Conservation (phyloP, 2,888 invertebrate species). For the Meloe dianella region DNA sequence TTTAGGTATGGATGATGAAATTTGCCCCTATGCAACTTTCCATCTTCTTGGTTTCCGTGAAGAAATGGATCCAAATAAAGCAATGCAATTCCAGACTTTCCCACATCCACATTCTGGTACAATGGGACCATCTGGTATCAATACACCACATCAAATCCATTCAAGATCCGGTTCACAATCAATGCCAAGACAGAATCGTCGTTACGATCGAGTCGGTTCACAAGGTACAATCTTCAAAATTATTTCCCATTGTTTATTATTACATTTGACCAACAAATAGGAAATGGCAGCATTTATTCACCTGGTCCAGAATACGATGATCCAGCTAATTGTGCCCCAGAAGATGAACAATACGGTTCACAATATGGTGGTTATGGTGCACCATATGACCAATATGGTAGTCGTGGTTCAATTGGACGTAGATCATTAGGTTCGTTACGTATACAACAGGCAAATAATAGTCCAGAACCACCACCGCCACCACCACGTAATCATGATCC, state of each 20-base stretch:
- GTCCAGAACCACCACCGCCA: slow-evolving; percentile 72
- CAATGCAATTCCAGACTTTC: slow-evolving; percentile 88
- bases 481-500: slow-evolving; percentile 84
- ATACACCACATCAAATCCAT: slow-evolving; percentile 71
- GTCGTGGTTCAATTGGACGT: slow-evolving; percentile 79
- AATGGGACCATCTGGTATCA: slow-evolving; percentile 78
- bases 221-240: slow-evolving; percentile 49
- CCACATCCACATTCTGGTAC: slow-evolving; percentile 86
- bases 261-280: too few relatives aligned
- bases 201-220: slow-evolving; percentile 59
- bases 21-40: slow-evolving; percentile 97
- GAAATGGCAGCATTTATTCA: slow-evolving; percentile 81
- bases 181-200: slow-evolving; percentile 69
- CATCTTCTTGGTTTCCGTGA: slow-evolving; percentile 93
- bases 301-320: slow-evolving; percentile 91
- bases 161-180: slow-evolving; percentile 89
- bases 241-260: background rate
- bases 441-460: slow-evolving; percentile 65
- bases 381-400: slow-evolving; percentile 89
- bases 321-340: slow-evolving; percentile 89
- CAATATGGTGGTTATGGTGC: slow-evolving; percentile 81
- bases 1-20: slow-evolving; percentile 92
- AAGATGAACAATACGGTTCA: slow-evolving; percentile 90
- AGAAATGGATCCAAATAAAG: slow-evolving; percentile 93
- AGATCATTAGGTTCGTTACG: slow-evolving; percentile 61